Conservation (phyloP, 2,888 invertebrate species). For the Hypselothyrea guttata region DNA sequence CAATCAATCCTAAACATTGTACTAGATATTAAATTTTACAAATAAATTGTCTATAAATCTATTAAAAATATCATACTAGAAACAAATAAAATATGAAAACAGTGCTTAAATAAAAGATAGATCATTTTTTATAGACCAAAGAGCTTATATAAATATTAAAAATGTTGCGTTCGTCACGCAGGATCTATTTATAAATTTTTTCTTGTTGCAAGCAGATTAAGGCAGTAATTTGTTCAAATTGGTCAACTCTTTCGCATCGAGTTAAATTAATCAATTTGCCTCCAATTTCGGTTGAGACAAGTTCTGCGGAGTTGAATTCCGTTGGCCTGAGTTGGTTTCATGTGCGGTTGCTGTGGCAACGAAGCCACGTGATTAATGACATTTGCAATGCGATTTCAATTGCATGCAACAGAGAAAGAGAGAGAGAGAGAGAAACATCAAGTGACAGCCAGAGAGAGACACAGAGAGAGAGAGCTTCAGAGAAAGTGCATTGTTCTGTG, state of each 20-base stretch:
- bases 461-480: not conserved
- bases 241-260: constrained; percentile 15
- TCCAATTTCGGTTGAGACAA: too few species aligned
- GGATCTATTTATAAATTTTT: too few species aligned
- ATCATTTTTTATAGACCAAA: too few species aligned
- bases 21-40: too few species aligned
- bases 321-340: constrained; percentile 25
- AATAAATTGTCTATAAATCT: too few species aligned
- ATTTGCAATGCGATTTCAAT: constrained; percentile 57
- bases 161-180: too few species aligned
- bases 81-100: too few species aligned
- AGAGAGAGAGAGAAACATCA: too few species aligned
- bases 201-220: not conserved
- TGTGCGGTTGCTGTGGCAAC: constrained; percentile 40
- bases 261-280: constrained; percentile 15
- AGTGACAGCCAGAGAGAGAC: not conserved
- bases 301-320: not conserved
- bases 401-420: constrained; percentile 10
- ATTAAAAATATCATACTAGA: too few species aligned
- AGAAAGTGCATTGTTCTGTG: constrained; percentile 27
- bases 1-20: too few species aligned
- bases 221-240: constrained; percentile 12
- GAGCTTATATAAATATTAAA: too few species aligned
- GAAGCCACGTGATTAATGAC: constrained; percentile 66
- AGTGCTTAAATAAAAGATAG: too few species aligned